Percentiles rank a stretch among this genome's conserved stretches.
phyloP scores from a whole-genome alignment of 2,888 invertebrate genomes.

The Nemotelus nigrinus region DNA sequence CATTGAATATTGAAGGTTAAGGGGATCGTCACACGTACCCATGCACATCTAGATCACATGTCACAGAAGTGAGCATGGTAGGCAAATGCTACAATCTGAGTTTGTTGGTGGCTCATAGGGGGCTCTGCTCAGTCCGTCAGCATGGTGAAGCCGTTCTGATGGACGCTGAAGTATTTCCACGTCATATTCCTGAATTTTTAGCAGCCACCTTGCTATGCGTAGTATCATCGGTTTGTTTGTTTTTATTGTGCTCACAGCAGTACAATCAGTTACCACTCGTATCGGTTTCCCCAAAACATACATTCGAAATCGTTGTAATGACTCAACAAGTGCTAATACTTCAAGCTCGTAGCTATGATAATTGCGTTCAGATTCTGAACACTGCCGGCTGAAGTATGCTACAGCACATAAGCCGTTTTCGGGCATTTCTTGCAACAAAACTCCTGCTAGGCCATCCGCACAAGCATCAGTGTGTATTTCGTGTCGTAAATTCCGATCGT shows the following conservation, averaged over 20 bases:
- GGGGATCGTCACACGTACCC: too few relatives aligned
- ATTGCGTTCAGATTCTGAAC: conserved; percentile 45
- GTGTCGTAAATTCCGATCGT: conserved; percentile 44
- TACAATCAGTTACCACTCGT: conserved; percentile 28
- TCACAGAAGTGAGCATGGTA: too few relatives aligned
- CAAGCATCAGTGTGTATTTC: conserved; percentile 52
- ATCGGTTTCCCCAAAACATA: conserved; percentile 25
- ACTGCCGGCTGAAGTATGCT: conserved; percentile 51
- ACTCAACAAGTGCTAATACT: conserved; percentile 50
- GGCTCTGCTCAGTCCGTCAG: conserved; percentile 48
- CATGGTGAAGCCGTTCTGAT: conserved; percentile 49
- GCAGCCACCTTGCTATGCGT: conserved; percentile 27
- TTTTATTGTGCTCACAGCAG: background rate
- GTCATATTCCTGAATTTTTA: conserved; percentile 20
- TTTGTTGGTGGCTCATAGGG: conserved; percentile 35
- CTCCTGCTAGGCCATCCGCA: conserved; percentile 50
- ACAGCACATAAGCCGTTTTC: conserved; percentile 48
- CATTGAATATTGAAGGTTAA: too few relatives aligned
- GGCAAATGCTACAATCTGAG: too few relatives aligned
- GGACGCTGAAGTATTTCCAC: conserved; percentile 15
- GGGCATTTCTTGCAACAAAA: conserved; percentile 48
- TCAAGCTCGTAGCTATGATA: conserved; percentile 52
- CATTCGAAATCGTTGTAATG: conserved; percentile 24
- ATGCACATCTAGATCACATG: too few relatives aligned
- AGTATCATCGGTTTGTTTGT: background rate